Base-by-base conservation (phyloP, 2,888 invertebrate genomes). In the Drosophila helvetica region DNA sequence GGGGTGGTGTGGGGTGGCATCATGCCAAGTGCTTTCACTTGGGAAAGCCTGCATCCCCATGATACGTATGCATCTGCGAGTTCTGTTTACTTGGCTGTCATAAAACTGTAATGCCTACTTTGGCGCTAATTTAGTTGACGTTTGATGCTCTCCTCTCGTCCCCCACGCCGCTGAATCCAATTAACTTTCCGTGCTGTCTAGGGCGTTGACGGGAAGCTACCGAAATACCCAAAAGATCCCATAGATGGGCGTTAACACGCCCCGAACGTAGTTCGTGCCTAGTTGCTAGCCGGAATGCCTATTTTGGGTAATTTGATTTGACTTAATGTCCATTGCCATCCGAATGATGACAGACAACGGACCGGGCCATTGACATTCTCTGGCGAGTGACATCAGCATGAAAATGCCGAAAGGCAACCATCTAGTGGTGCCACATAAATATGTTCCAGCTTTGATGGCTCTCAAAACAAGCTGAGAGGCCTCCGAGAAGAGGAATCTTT, bases 51-150 rank as follows among this genome's bases (percentile, higher is more conserved):
- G 33, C 38, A 38, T 33, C 30, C 10, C 10, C 10, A 25, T 56
- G 10, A 12, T 48, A 9, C 46, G 8, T 12, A 27, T 22, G 56
- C 64, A 61, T 61, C 55, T 59, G 47, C 47, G 48, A 33, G 64
- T 71, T 58, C 67, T 88, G 83, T 86, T 88, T 86, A 83, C 75
- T 80, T 69, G 62, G 17, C 71, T 79, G 90, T 87, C 90, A 84
- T 89, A 88, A 89, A 89, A 85, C 74, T 85, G 86, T 80, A 89
- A 89, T 90, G 88, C 84, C 81, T 79, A 79, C 90, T 90, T 89
- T 86, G 74, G 80, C 74, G 84, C 77, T 88, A 90, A 89, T 89
- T 90, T 88, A 90, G 84, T 70, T 78, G 87, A 89, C 87, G 81
- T 69, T 55, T 48, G 33, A 59, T 43, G 68, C 46, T 27, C 66